A percentile compares a stretch with the other conserved stretches of the same genome.
Conservation (phyloP, 2,797 vertebrate genomes). For the Nothura maculosa region DNA sequence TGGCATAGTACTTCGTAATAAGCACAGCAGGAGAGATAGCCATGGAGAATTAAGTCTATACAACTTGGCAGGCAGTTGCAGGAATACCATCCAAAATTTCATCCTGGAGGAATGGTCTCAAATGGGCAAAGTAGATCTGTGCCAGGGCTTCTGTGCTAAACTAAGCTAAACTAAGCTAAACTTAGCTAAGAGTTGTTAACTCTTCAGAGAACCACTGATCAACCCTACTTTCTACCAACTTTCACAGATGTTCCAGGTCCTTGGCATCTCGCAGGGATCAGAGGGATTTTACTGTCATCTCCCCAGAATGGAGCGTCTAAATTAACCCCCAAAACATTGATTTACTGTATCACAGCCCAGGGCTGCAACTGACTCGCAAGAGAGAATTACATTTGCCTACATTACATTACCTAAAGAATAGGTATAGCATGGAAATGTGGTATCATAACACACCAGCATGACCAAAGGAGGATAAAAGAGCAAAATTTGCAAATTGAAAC, state of each 20-base stretch:
- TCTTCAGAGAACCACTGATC: background rate
- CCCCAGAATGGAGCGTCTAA: background rate
- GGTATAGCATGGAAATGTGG: background rate
- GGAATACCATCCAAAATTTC: background rate
- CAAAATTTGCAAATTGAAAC: slow-evolving; percentile 5
- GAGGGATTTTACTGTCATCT: slow-evolving; percentile 5
- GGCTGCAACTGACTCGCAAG: background rate
- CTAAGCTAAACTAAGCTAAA: too few species aligned
- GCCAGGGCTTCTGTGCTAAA: background rate
- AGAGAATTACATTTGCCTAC: background rate
- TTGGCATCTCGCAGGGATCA: background rate
- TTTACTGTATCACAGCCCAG: slow-evolving; percentile 1
- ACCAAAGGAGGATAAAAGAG: background rate
- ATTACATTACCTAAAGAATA: too few species aligned
- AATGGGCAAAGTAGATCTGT: accelerated
- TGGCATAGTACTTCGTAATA: background rate
- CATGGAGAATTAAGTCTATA: background rate
- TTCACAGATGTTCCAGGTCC: slow-evolving; percentile 27
- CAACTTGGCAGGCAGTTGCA: background rate
- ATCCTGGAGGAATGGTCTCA: background rate
- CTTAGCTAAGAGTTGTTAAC: slow-evolving; percentile 1
- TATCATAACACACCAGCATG: background rate
- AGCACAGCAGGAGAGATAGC: background rate
- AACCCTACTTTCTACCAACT: background rate
- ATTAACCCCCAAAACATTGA: slow-evolving; percentile 17